These are phyloP conservation scores for Diarsia mendica DNA, from an alignment of 2,888 invertebrate species.

Conservation along the genomic window DNA sequence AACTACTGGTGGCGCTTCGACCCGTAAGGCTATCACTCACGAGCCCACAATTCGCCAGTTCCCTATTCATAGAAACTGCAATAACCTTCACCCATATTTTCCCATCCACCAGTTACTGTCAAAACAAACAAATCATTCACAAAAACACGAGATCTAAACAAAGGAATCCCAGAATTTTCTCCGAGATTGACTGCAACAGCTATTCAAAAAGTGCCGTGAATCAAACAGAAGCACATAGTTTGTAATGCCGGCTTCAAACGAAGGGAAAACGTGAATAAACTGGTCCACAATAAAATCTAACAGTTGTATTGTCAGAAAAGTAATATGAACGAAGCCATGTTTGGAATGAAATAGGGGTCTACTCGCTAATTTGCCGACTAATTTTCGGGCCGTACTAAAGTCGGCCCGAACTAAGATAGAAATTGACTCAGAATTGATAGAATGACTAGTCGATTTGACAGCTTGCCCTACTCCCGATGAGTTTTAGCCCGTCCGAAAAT, in stretches of 20 bases:
- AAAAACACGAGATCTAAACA: slow-evolving; percentile 15
- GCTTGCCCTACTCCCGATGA: too few species aligned
- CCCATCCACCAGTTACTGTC: not conserved
- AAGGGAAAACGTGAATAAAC: slow-evolving; percentile 14
- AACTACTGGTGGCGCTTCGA: too few species aligned
- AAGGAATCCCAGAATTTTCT: slow-evolving; percentile 1
- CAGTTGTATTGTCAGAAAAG: slow-evolving; percentile 27
- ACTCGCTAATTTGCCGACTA: too few species aligned
- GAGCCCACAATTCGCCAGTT: not conserved
- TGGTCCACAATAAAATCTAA: slow-evolving; percentile 31
- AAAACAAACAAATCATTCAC: not conserved
- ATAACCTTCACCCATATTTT: not conserved
- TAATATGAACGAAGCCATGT: slow-evolving; percentile 1
- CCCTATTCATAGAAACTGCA: not conserved
- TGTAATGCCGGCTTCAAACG: slow-evolving; percentile 3
- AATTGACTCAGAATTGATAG: too few species aligned
- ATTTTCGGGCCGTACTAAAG: too few species aligned
- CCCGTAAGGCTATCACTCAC: not conserved
- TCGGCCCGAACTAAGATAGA: too few species aligned
- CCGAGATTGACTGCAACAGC: slow-evolving; percentile 16
- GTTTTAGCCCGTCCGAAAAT: too few species aligned
- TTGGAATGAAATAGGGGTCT: slow-evolving; percentile 16
- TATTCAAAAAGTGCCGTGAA: slow-evolving; percentile 13
- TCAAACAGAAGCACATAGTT: slow-evolving; percentile 16
- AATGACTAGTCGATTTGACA: too few species aligned